phyloP scores from a whole-genome alignment of 1,140 invertebrate species.

The Papilio machaon region DNA sequence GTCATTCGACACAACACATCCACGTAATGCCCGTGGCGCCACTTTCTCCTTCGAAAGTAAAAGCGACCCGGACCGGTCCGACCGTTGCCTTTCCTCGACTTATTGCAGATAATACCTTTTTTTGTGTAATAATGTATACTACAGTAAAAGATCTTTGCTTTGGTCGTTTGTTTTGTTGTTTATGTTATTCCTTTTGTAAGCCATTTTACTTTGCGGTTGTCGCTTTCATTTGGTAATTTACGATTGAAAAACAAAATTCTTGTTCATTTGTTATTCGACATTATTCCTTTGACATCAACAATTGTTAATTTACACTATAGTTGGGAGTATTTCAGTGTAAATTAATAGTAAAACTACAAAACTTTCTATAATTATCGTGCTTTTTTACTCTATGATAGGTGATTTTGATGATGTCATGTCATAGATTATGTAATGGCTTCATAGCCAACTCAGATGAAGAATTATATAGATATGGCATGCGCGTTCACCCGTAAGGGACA shows the following conservation, averaged over 20 bases:
- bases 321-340: not conserved
- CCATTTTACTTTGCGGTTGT: constrained; percentile 25
- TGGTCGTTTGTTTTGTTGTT: constrained; percentile 10
- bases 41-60: constrained; percentile 36
- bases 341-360: not conserved
- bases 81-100: constrained; percentile 25
- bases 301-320: not conserved
- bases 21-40: constrained; percentile 31
- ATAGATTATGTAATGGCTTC: constrained; percentile 1
- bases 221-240: constrained; percentile 23
- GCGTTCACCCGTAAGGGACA: too few relatives aligned
- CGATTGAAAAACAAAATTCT: not conserved
- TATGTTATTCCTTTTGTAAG: constrained; percentile 15
- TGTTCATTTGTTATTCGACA: not conserved
- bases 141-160: constrained; percentile 9
- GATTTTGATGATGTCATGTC: not conserved
- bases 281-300: not conserved
- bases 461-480: too few relatives aligned
- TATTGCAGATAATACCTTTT: constrained; percentile 30
- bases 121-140: constrained; percentile 26
- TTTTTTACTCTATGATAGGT: not conserved
- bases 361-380: not conserved
- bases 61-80: constrained; percentile 31
- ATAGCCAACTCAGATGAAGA: too few relatives aligned
- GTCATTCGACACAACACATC: constrained; percentile 17